Evolutionary conservation across 2,797 vertebrate genomes (phyloP).

Genomic region (Scyliorhinus canicula): DNA sequence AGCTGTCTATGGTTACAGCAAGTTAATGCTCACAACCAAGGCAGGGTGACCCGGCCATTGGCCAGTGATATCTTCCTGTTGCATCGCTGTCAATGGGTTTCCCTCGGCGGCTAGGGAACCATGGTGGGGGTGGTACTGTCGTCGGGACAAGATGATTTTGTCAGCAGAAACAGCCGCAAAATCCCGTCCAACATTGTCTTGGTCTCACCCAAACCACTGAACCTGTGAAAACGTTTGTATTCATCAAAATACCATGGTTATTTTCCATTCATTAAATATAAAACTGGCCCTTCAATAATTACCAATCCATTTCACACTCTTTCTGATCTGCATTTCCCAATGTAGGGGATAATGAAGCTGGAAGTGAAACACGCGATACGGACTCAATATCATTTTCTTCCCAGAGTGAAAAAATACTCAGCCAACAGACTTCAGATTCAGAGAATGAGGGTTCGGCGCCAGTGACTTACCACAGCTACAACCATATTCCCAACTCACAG

Average conservation of each 20-base stretch:
- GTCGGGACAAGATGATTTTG: too few relatives aligned
- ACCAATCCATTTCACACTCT: not conserved
- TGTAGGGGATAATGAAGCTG: not conserved
- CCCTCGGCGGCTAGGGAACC: too few relatives aligned
- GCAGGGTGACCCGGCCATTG: too few relatives aligned
- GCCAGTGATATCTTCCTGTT: too few relatives aligned
- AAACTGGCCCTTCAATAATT: not conserved
- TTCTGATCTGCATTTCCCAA: not conserved
- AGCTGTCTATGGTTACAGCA: too few relatives aligned
- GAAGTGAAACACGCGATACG: not conserved
- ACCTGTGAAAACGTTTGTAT: not conserved
- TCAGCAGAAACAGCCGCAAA: too few relatives aligned
- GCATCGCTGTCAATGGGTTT: too few relatives aligned
- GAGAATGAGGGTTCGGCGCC: not conserved
- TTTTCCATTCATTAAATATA: not conserved
- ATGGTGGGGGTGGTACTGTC: too few relatives aligned
- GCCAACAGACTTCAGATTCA: not conserved
- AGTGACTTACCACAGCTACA: not conserved
- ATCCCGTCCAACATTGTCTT: too few relatives aligned
- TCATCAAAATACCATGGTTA: not conserved
- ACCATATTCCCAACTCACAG: not conserved
- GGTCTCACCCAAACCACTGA: too few relatives aligned
- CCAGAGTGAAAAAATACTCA: not conserved
- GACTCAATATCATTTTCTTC: not conserved
- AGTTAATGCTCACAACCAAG: too few relatives aligned